Conservation (phyloP, 1,140 invertebrate genomes). For the Dermatophagoides farinae region DNA sequence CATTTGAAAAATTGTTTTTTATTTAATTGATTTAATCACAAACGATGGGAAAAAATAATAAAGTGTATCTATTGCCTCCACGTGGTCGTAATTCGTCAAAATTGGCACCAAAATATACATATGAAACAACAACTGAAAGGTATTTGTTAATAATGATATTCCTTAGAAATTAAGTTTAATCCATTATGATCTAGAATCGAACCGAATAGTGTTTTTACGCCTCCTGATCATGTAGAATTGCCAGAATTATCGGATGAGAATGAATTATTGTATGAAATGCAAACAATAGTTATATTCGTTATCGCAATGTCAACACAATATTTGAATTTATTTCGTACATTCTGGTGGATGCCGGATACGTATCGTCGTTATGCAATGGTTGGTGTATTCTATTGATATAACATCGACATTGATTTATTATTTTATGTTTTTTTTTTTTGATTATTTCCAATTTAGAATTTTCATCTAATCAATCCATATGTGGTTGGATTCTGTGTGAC, state of each 20-base stretch:
- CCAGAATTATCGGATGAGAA: constrained; percentile 60
- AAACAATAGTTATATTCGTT: constrained; percentile 48
- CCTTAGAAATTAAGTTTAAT: not conserved
- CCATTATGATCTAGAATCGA: not conserved
- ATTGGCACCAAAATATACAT: not conserved
- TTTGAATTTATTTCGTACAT: constrained; percentile 77
- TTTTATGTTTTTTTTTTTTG: constrained; percentile 1
- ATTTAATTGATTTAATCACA: not conserved
- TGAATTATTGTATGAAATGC: constrained; percentile 62
- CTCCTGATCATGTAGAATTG: constrained; percentile 58
- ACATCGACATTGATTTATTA: not conserved
- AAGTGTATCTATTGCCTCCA: not conserved
- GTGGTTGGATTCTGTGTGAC: constrained; percentile 58
- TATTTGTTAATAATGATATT: not conserved
- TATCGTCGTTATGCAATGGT: constrained; percentile 71
- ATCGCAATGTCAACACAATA: constrained; percentile 58
- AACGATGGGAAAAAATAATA: constrained; percentile 10
- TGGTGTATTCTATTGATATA: constrained; percentile 23
- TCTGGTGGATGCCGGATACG: constrained; percentile 91
- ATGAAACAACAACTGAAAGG: not conserved
- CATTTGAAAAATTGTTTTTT: not conserved
- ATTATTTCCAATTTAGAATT: constrained; percentile 50
- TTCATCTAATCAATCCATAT: constrained; percentile 76
- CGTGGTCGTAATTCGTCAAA: constrained; percentile 9
- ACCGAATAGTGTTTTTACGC: not conserved